A percentile compares a stretch with the other conserved stretches of the same genome.
Evolutionary conservation across 2,888 invertebrate species (phyloP).

Genomic region (Chrysolina oricalcia): DNA sequence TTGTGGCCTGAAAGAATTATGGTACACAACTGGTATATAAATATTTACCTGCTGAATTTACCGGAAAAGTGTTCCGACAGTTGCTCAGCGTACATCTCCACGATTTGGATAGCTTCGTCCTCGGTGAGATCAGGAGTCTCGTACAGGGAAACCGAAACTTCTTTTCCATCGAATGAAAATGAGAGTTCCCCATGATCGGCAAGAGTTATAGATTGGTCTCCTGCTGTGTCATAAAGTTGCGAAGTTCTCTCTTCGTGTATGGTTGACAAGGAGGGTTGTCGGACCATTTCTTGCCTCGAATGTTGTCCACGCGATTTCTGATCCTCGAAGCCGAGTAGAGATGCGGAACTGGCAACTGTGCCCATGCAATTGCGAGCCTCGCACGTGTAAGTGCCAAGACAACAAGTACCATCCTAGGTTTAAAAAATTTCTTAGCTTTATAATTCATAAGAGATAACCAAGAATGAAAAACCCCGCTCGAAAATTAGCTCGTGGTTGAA

Average conservation of each 20-base stretch:
- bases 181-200: slow-evolving; percentile 91
- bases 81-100: slow-evolving; percentile 96
- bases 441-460: not conserved
- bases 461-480: no score
- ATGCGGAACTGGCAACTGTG: slow-evolving; percentile 89
- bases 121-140: slow-evolving; percentile 95
- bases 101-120: slow-evolving; percentile 92
- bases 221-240: slow-evolving; percentile 88
- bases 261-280: slow-evolving; percentile 90
- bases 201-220: slow-evolving; percentile 78
- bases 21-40: slow-evolving; percentile 26
- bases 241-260: slow-evolving; percentile 94
- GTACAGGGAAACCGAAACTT: slow-evolving; percentile 91
- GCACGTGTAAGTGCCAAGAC: slow-evolving; percentile 92
- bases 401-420: slow-evolving; percentile 85
- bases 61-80: slow-evolving; percentile 88
- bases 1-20: slow-evolving; percentile 78
- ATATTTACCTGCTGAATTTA: slow-evolving; percentile 58
- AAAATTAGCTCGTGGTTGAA: no score
- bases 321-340: slow-evolving; percentile 90
- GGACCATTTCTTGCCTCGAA: slow-evolving; percentile 75
- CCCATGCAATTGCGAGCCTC: slow-evolving; percentile 95
- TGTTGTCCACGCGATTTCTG: slow-evolving; percentile 75
- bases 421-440: not conserved
- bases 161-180: slow-evolving; percentile 93